Base-by-base conservation (phyloP, 2,797 vertebrate genomes). In the Holocentrus rufus region DNA sequence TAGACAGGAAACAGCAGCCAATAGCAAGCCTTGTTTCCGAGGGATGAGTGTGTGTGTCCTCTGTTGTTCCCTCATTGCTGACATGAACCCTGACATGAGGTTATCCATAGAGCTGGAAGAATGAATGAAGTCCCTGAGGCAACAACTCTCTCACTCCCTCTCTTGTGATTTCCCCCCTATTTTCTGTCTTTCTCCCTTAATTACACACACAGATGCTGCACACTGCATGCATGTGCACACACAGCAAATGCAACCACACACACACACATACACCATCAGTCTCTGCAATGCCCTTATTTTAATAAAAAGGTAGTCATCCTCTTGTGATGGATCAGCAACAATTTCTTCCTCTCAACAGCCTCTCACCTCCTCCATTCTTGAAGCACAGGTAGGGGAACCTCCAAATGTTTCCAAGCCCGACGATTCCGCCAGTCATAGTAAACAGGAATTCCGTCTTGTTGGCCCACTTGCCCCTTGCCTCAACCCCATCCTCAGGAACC, bases 361-460 rank as follows among this genome's bases (percentile, higher is more conserved):
- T 3, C 82, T 90, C 54, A 92, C 97, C 96, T 47, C 96, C 98
- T 53, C 97, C 98, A 0, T 98, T 96, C 77, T 89, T 97, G 89
- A 90, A 98, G 93, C 96, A 98, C 77, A 98, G 91, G 89, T 95
- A 98, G 0, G 97, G 97, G 68, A 98, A 98, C 23, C 95, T 93
- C 91, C 95, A 97, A 69, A 98, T 90, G 0, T 96, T 98, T 49
- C 94, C 96, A 25, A 98, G 87, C 18, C 96, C 95, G n/a, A 98
- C 95, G 81, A 98, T 96, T 85, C 95, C 95, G 15, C 96, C 98
- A 0, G 95, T 94, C 93, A 98, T 94, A 9, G 96, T 95, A 14
- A 98, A 82, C 25, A 98, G 53, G 69, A 97, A 98, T 71, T 98
- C 96, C 66, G 85, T 90, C 65, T 97, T 98, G 89, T 92, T 98